Conservation (phyloP, 2,888 invertebrate genomes). For the Onthophagus sagittarius region DNA sequence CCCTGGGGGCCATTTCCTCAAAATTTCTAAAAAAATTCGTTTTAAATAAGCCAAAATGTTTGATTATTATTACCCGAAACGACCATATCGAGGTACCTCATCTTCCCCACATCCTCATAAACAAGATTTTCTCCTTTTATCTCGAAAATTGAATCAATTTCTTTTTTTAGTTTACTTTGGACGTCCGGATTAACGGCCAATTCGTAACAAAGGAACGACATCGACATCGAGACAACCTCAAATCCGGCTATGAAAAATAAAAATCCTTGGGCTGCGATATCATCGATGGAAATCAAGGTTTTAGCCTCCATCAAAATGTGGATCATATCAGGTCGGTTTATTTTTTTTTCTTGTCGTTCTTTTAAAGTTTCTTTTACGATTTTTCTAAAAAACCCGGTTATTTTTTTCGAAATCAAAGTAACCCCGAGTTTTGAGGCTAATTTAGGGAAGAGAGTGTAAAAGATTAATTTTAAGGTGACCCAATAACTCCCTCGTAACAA, state of each 20-base stretch:
- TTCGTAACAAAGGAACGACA: conserved; percentile 48
- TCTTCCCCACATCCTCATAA: conserved; percentile 29
- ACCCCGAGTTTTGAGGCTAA: background rate
- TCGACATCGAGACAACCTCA: conserved; percentile 47
- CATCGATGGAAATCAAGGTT: conserved; percentile 25
- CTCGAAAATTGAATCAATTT: conserved; percentile 34
- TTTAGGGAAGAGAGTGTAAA: conserved; percentile 3
- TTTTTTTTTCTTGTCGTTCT: conserved; percentile 47
- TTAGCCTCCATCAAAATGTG: conserved; percentile 54
- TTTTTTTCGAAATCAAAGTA: background rate
- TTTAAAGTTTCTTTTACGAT: conserved; percentile 44
- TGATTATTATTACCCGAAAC: conserved; percentile 18
- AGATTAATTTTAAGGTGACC: background rate
- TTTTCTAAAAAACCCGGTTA: background rate
- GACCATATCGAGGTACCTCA: conserved; percentile 36
- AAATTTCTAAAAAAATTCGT: no score
- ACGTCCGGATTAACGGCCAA: conserved; percentile 48
- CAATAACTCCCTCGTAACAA: background rate
- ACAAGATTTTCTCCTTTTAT: conserved; percentile 28
- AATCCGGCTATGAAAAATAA: conserved; percentile 52
- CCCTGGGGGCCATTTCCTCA: conserved; percentile 51
- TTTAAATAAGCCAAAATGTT: no score
- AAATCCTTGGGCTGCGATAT: conserved; percentile 50
- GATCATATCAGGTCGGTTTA: conserved; percentile 57
- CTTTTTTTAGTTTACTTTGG: conserved; percentile 46